Conservation (phyloP, 2,797 vertebrate genomes). For the Melanotaenia maccullochi region DNA sequence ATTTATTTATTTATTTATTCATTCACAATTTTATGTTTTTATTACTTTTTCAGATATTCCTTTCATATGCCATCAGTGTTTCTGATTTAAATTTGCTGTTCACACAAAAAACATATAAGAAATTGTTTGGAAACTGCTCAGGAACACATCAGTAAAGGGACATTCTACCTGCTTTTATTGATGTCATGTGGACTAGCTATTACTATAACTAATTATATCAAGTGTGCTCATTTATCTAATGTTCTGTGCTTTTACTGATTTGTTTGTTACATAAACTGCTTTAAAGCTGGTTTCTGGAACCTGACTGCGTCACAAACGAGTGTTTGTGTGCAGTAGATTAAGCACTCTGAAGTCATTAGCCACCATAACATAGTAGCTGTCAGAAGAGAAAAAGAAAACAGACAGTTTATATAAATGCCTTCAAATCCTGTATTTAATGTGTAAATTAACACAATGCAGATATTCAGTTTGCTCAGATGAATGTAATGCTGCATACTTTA, state of each 20-base stretch:
- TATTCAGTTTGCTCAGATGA: constrained; percentile 15
- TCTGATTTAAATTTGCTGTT: background rate
- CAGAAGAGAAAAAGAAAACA: background rate
- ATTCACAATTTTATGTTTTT: background rate
- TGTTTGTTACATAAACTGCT: constrained; percentile 19
- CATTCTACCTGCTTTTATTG: constrained; percentile 22
- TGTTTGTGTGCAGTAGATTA: constrained; percentile 32
- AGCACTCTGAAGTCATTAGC: constrained; percentile 29
- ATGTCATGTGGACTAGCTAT: constrained; percentile 45
- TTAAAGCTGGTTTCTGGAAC: constrained; percentile 21
- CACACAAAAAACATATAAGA: background rate
- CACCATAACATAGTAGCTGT: constrained; percentile 19
- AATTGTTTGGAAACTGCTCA: background rate
- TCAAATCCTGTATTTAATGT: constrained; percentile 17
- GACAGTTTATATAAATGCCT: constrained; percentile 17
- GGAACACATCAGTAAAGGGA: background rate
- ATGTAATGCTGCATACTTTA: constrained; percentile 19
- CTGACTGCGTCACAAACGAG: constrained; percentile 5
- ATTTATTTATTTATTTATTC: background rate
- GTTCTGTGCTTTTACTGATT: constrained; percentile 18
- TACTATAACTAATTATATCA: constrained; percentile 25
- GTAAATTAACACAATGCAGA: constrained; percentile 33
- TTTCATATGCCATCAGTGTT: background rate
- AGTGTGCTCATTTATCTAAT: constrained; percentile 26
- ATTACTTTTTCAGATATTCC: background rate